Conservation (phyloP, 2,888 invertebrate species). For the Griposia aprilina region DNA sequence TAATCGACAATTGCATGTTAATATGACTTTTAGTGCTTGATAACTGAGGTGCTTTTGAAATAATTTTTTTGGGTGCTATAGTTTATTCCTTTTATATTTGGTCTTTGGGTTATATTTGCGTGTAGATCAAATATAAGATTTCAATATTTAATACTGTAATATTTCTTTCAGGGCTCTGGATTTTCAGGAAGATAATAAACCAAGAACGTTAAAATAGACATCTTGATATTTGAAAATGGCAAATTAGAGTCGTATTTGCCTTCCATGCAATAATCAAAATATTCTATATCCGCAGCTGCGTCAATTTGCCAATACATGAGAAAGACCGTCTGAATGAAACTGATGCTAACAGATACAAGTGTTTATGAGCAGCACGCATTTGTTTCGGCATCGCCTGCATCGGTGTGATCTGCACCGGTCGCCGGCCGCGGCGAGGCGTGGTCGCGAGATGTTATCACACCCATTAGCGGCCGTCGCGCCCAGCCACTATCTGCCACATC, state of each 20-base stretch:
- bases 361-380: conserved; percentile 64
- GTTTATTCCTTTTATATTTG: background rate
- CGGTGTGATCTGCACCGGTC: conserved; percentile 59
- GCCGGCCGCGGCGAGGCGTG: conserved; percentile 80
- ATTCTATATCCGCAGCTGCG: conserved; percentile 8
- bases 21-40: conserved; percentile 47
- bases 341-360: conserved; percentile 67
- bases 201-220: background rate
- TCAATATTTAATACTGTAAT: background rate
- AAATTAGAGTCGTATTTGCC: background rate
- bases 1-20: conserved; percentile 74
- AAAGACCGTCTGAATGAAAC: conserved; percentile 48
- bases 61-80: background rate
- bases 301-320: conserved; percentile 31
- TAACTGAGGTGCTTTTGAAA: background rate
- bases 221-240: background rate
- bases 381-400: conserved; percentile 58
- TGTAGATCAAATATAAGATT: background rate
- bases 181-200: background rate
- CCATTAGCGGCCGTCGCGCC: conserved; percentile 88
- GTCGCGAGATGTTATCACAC: conserved; percentile 87
- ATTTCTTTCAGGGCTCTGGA: background rate
- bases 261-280: background rate
- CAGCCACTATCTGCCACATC: conserved; percentile 86
- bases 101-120: background rate